Conservation (phyloP, 2,113 vertebrate genomes). For the Phyllostomus discolor region DNA sequence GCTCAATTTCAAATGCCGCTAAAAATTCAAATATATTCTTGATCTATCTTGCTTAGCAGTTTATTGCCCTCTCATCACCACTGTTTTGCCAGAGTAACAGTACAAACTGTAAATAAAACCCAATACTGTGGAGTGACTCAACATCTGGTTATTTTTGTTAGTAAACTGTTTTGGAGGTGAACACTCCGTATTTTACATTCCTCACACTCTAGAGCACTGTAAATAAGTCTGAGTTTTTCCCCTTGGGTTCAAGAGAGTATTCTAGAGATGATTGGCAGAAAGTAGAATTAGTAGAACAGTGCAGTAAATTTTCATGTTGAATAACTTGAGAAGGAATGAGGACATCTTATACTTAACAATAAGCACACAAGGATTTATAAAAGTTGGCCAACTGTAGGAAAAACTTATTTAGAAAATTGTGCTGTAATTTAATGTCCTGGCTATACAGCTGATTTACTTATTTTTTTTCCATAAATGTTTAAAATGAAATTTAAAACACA, state of each 20-base stretch:
- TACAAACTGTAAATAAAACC: background rate
- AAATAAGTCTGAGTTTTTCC: background rate
- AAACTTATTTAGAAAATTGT: slow-evolving; percentile 42
- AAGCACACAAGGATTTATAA: slow-evolving; percentile 34
- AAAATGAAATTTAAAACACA: slow-evolving; percentile 51
- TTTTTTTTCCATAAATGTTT: background rate
- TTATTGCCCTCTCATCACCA: slow-evolving; percentile 4
- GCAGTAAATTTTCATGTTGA: slow-evolving; percentile 45
- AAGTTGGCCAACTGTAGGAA: slow-evolving; percentile 41
- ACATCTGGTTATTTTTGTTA: slow-evolving; percentile 57
- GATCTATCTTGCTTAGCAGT: slow-evolving; percentile 40
- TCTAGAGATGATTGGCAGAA: slow-evolving; percentile 10
- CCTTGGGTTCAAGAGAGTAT: background rate
- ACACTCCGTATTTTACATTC: slow-evolving; percentile 17
- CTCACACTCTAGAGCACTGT: background rate
- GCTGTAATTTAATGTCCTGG: background rate
- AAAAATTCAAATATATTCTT: slow-evolving; percentile 12
- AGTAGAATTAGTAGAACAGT: slow-evolving; percentile 30
- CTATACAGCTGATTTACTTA: background rate
- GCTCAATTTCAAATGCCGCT: slow-evolving; percentile 49
- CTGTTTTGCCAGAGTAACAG: slow-evolving; percentile 4
- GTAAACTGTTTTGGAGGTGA: background rate
- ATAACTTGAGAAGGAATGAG: slow-evolving; percentile 32
- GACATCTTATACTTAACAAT: slow-evolving; percentile 47
- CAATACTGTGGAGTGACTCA: slow-evolving; percentile 30